phyloP scores from a whole-genome alignment of 1,140 invertebrate genomes.

The Aculops lycopersici region DNA sequence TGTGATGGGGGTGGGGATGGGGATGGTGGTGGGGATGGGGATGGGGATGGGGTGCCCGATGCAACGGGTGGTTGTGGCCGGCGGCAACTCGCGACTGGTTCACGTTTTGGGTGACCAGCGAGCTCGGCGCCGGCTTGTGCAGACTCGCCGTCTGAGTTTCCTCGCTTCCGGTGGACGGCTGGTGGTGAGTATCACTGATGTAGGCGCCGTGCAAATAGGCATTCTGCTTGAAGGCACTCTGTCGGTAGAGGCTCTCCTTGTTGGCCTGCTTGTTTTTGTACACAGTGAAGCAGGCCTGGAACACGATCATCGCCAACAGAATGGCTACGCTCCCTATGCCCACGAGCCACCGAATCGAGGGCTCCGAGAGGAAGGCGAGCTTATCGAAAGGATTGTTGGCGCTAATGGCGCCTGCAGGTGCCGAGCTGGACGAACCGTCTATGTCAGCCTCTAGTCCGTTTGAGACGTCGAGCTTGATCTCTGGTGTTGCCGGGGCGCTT shows the following conservation, averaged over 20 bases:
- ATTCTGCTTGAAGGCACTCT: too few species aligned
- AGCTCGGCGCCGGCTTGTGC: neutral
- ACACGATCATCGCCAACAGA: slow-evolving; percentile 34
- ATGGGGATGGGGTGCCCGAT: too few species aligned
- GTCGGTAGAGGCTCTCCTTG: too few species aligned
- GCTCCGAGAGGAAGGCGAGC: slow-evolving; percentile 10
- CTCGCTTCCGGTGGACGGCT: neutral
- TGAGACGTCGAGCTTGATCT: neutral
- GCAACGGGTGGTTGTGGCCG: too few species aligned
- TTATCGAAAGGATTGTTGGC: neutral
- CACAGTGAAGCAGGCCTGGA: slow-evolving; percentile 51
- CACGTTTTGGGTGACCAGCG: neutral
- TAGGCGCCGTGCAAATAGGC: neutral
- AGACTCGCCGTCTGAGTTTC: neutral
- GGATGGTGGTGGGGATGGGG: too few species aligned
- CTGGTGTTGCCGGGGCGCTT: neutral
- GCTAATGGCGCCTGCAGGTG: neutral
- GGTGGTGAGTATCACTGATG: neutral
- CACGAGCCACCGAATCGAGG: slow-evolving; percentile 38
- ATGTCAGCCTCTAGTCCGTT: neutral
- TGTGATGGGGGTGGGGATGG: too few species aligned
- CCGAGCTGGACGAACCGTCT: neutral
- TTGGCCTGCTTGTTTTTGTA: slow-evolving; percentile 12
- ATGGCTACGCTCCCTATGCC: slow-evolving; percentile 44
- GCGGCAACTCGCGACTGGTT: too few species aligned